Base-by-base conservation (phyloP, 2,113 vertebrate species). In the Lagenorhynchus albirostris region DNA sequence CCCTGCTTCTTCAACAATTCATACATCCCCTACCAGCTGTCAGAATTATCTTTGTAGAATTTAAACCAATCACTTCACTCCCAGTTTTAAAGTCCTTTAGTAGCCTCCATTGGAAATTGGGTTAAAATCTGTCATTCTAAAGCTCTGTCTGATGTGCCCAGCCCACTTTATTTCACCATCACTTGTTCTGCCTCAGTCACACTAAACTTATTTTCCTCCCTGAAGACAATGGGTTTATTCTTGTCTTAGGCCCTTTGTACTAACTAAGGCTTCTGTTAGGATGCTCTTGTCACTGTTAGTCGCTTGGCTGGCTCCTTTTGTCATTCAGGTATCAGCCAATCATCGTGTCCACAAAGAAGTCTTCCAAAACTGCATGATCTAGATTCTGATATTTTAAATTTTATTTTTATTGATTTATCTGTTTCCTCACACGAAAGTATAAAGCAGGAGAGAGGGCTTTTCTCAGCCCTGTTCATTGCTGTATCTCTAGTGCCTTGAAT, bases 211-310 rank as follows among this genome's bases (percentile, higher is more conserved):
- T 2, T 15, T n/a, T 2, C 1, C 3, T 70, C 53, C 63, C 31
- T 63, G 55, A 50, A 70, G 26, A 33, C 62, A 14, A 25, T 36
- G 36, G 13, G 67, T 36, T 25, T 29, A 29, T 7, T 63, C 11
- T 63, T 25, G 25, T 5, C 2, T 47, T 20, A 5, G 25, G 23
- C 10, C 1, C 26, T 71, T 25, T 73, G 21, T 1, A 50, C 17
- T 31, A 65, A 44, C 33, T 15, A 63, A 50, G 18, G 18, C 5
- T 60, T 47, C 29, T 41, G 44, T 31, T 21, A 50, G 1, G 29
- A 12, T n/a, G 2, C 0, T 20, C 5, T 58, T 87, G 26, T 71
- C 23, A 31, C 26, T 5, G 33, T 12, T 0, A 6, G 1, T 25
- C 2, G 38, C 18, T 4, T 53, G 41, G 2, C 29, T 68, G n/a